Conservation (phyloP, 2,888 invertebrate species). For the Hecatera dysodea region DNA sequence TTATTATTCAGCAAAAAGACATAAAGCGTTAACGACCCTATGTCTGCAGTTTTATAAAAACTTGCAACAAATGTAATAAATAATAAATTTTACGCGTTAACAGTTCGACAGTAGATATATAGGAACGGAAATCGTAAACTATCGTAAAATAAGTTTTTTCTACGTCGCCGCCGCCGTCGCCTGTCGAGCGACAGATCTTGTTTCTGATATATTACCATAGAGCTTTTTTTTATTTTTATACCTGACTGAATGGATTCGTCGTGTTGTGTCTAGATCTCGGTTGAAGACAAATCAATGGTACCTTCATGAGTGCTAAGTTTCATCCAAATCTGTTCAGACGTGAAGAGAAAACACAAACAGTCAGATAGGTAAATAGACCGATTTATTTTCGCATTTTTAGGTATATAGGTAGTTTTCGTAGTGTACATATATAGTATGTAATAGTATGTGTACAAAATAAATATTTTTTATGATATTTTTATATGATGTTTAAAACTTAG, state of each 20-base stretch:
- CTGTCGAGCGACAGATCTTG: slow-evolving; percentile 67
- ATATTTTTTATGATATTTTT: too few species aligned
- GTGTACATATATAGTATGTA: too few species aligned
- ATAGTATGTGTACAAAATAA: too few species aligned
- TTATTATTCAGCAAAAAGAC: slow-evolving; percentile 51
- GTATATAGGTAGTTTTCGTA: too few species aligned
- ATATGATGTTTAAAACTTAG: too few species aligned
- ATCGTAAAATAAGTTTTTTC: slow-evolving; percentile 90
- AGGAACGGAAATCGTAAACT: slow-evolving; percentile 89
- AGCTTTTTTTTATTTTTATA: slow-evolving; percentile 24
- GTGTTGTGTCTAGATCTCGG: not conserved
- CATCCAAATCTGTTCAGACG: too few species aligned
- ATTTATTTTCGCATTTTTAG: too few species aligned
- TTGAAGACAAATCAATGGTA: not conserved
- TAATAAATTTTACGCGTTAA: slow-evolving; percentile 84
- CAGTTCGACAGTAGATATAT: slow-evolving; percentile 81
- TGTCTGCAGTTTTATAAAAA: slow-evolving; percentile 68
- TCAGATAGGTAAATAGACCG: too few species aligned
- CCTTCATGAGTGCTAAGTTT: not conserved
- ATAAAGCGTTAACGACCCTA: slow-evolving; percentile 45
- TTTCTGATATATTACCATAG: slow-evolving; percentile 47
- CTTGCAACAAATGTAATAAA: slow-evolving; percentile 84
- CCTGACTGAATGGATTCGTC: slow-evolving; percentile 13
- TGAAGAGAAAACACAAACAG: too few species aligned
- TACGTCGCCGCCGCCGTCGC: slow-evolving; percentile 75